Base-by-base conservation (phyloP, 2,113 vertebrate genomes). In the Myotis brandtii region DNA sequence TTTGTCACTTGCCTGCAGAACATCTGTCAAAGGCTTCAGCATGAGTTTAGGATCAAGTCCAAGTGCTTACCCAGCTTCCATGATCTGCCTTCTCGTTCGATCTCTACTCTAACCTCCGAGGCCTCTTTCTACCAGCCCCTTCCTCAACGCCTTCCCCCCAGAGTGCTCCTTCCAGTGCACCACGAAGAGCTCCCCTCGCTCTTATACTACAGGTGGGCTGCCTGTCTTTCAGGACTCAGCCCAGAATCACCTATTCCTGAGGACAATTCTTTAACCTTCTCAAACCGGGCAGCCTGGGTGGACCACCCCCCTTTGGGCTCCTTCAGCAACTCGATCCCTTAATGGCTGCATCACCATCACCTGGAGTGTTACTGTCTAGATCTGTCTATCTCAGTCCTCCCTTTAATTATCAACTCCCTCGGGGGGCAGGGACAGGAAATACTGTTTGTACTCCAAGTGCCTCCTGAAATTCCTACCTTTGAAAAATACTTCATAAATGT, bases 251-350 rank as follows among this genome's bases (percentile, higher is more conserved):
- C 46, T 50, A 43, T 72, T 73, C 84, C 80, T 17, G 34, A 79
- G 67, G 46, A 59, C 23, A 12, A 11, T 25, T 62, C 25, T 27
- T 62, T 62, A 34, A 56, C 72, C 62, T 40, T 40, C 37, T 50
- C 8, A 37, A n/a, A 62, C 37, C 34, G 1, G 0, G 43, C 16
- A 1, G 40, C n/a, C 13, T 56, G 66, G 25, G 3, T 9, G 20
- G 48, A 23, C 14, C 3, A 17, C 1, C 5, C 1, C 1, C 5
- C 21, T 9, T 0, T 1, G 40, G 79, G 4, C 1, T 14, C 43
- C 27, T 32, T 23, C 7, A 23, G 37, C 5, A 59, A 9, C 13
- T 6, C 1, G 25, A 21, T 1, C 6, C 25, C 13, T 50, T 10
- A 6, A 2, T 14, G 37, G 48, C n/a, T 30, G 20, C 9, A 17